A percentile compares a stretch with the other conserved stretches of the same genome.
Evolutionary conservation across 2,888 invertebrate genomes (phyloP).

Genomic region (Tipula helvola): DNA sequence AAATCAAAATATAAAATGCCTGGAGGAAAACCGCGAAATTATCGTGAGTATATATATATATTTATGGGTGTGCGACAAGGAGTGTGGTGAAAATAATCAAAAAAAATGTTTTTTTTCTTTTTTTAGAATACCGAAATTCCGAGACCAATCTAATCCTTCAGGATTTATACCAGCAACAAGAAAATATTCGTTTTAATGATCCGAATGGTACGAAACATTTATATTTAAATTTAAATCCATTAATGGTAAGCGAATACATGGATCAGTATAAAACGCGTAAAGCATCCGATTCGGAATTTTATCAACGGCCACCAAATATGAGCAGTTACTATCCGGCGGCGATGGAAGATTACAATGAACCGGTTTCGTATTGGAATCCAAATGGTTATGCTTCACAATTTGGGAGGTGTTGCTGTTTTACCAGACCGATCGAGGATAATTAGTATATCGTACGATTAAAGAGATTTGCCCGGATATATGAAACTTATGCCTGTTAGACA

Average conservation of each 20-base stretch:
- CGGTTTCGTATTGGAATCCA: neutral
- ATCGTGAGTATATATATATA: neutral
- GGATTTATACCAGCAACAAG: neutral
- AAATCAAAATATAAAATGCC: conserved; percentile 5
- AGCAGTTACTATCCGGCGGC: neutral
- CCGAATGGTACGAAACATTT: neutral
- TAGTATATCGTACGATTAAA: neutral
- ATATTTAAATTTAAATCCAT: neutral
- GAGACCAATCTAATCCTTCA: neutral
- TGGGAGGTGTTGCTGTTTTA: neutral
- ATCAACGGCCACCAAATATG: neutral
- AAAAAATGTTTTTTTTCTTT: neutral
- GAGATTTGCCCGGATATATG: neutral
- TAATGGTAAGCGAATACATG: neutral
- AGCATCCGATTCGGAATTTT: neutral
- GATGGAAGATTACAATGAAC: neutral
- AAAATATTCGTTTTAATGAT: neutral
- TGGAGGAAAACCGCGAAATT: neutral
- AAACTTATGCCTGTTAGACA: neutral
- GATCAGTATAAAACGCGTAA: neutral
- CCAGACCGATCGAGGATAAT: neutral
- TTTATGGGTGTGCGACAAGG: neutral
- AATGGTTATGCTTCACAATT: neutral
- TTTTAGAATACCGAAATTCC: neutral
- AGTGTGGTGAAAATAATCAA: no score